Evolutionary conservation across 2,797 vertebrate genomes (phyloP), one percentile per base, ranked within the genome.

Genomic region (Phalloptychus januarius): DNA sequence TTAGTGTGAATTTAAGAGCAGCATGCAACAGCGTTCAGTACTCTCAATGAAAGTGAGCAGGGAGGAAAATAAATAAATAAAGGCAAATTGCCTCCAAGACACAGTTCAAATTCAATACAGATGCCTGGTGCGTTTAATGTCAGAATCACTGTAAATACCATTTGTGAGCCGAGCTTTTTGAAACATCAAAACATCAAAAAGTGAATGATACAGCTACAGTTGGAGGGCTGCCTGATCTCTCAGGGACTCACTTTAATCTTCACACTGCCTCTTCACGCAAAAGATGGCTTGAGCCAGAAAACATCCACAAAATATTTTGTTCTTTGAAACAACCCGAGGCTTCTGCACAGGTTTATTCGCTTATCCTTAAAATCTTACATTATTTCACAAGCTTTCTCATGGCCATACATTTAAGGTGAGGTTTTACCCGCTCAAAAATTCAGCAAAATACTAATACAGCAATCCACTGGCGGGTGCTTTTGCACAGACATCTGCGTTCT

Each of bases 161-260:
- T 88, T 89, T 89, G 80, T 91, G 87, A 90, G 76, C n/a, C 77
- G 42, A 28, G 78, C 86, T 86, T 90, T 89, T 87, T 3, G 15
- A 86, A 88, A 88, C 89, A 91, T 87, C 80, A 85, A 83, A 91
- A 91, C 85, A 91, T 87, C 81, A 91, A 90, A 91, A 87, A 86
- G 72, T 40, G 45, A 88, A 89, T 90, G 83, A 89, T 85, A 72
- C 40, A 82, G 88, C 91, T 88, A 72, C 81, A 86, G 82, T 86
- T 81, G 78, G 82, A 93, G 78, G 80, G 82, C 78, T 71, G 85
- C 71, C 86, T 91, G 88, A 90, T 91, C 92, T 91, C 87, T 86
- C 78, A 88, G 83, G 84, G 86, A 88, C 84, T 31, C 48, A 85
- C 91, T 92, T 90, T 93, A 88, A 94, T 93, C 88, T 93, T 91